Evolutionary conservation across 2,888 invertebrate genomes (phyloP), one percentile per base, ranked within the genome.

Genomic region (Zootermopsis nevadensis): DNA sequence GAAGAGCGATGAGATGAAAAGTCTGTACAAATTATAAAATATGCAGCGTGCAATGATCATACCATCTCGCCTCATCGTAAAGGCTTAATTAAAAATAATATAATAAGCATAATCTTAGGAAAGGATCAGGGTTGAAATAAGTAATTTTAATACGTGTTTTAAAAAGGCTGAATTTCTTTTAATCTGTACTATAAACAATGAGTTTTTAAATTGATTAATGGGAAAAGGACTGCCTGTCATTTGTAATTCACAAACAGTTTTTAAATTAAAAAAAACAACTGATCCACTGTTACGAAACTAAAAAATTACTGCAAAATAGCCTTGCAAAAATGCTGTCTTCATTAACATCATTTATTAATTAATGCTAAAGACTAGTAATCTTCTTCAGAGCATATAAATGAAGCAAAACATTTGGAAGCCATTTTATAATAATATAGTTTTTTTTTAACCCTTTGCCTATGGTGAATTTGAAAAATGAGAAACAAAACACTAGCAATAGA

Each of bases 111-210:
- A 60, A 60, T 60, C 48, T 60, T 60, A 60, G 60, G 69, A 69
- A 31, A 33, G 69, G 69, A 69, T 69, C 8, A 33, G 8, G 15
- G 31, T 30, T 12, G 30, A 74, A 53, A 48, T 72, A 31, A 77
- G 24, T 35, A 77, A 77, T 27, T 10, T n/a, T 22, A 77, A 60
- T 77, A 55, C 55, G 55, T 33, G 55, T 79, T 53, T 83, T 83
- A 77, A 84, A 84, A 84, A 84, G 80, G 84, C 84, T 84, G 79
- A 79, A 80, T 84, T 82, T 82, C 60, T 83, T 83, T 81, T 84
- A 82, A 72, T 81, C 74, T 82, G 77, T 60, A 82, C 84, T 83
- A 84, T 83, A 82, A 84, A 84, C 84, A 84, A 82, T 80, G 80
- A 82, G 27, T 42, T 81, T 82, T 83, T 60, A n/a, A n/a, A 82